Conservation (phyloP, 2,797 vertebrate genomes). For the Pagetopsis macropterus region DNA sequence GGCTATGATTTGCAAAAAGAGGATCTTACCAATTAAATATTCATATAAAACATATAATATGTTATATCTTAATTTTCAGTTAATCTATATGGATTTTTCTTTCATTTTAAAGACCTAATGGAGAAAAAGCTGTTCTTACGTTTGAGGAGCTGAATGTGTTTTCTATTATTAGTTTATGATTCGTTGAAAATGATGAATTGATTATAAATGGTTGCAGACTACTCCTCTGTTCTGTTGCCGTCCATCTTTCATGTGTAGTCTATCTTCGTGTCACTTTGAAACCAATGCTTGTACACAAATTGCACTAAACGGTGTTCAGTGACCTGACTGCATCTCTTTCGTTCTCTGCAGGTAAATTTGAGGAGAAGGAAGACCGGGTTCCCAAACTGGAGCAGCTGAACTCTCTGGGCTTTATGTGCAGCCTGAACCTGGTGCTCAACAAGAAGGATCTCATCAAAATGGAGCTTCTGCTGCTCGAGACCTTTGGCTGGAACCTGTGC, state of each 20-base stretch:
- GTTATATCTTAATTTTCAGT: background rate
- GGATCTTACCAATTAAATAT: background rate
- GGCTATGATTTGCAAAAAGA: background rate
- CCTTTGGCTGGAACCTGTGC: constrained; percentile 92
- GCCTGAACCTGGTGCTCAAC: constrained; percentile 87
- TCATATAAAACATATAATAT: background rate
- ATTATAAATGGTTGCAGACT: background rate
- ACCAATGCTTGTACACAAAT: background rate
- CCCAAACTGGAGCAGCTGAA: constrained; percentile 93
- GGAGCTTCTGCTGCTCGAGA: constrained; percentile 91
- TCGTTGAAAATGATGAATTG: background rate
- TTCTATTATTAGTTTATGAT: background rate
- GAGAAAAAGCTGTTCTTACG: background rate
- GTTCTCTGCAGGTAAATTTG: constrained; percentile 89
- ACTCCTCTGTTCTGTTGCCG: background rate
- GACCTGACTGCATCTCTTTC: background rate
- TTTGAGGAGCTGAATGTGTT: background rate
- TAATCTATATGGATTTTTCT: background rate
- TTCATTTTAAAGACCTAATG: background rate
- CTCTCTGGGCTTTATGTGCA: constrained; percentile 87
- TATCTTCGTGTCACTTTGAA: background rate
- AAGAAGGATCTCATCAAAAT: constrained; percentile 90
- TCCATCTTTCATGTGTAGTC: background rate
- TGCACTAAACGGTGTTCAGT: background rate
- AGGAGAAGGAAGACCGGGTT: constrained; percentile 91